Evolutionary conservation across 2,797 vertebrate species (phyloP), one percentile per base, ranked within the genome.

Genomic region (Macropodus opercularis): DNA sequence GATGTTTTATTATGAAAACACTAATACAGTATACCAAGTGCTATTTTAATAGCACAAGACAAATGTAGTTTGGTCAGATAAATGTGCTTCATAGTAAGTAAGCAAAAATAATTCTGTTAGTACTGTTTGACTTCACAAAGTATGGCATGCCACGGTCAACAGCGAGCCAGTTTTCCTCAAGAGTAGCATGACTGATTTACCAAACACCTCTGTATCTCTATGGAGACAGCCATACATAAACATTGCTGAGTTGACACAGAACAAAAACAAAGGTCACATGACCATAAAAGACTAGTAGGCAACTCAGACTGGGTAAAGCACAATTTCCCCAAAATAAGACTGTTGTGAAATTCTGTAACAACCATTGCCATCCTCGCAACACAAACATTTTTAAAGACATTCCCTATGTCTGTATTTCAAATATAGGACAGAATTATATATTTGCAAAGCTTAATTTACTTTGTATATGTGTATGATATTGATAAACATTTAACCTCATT

Each of bases 211-310:
- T 67, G 63, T 34, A 54, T 89, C 85, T 76, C 90, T 71, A 90
- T 85, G 89, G 89, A 75, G 77, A 91, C 83, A 27, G 72, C 78
- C 62, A 82, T 80, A 88, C 86, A 90, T 85, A 89, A 87, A 89
- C 88, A 87, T 61, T 77, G 85, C 82, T 67, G 75, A 87, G 79
- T 81, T 88, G 85, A 89, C 89, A 90, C 77, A 81, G 88, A 65
- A 76, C 71, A 84, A 89, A 87, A 88, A 89, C 84, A 86, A 89
- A 86, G 85, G 83, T 88, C 85, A 89, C 76, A 75, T 87, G 85
- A 81, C 60, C 69, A 79, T 84, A 83, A 86, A 89, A 81, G 62
- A 75, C 70, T 69, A 63, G 56, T 69, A 80, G 51, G 79, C 69
- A 69, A 74, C 56, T 76, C 63, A 58, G 61, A 61, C 55, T 34